Evolutionary conservation across 2,888 invertebrate species (phyloP).

Genomic region (Ametastegia equiseti): DNA sequence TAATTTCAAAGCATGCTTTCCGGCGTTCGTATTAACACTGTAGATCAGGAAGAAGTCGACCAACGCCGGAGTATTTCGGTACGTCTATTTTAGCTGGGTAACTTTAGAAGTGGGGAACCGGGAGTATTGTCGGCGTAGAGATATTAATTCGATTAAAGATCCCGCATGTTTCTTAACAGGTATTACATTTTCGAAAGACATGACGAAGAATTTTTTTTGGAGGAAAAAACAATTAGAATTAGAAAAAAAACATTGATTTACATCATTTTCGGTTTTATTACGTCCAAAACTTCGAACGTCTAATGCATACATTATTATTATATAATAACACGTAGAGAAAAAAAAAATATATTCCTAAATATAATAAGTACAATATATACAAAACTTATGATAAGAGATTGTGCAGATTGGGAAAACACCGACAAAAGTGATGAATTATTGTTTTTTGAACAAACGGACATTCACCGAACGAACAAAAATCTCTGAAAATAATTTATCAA

Average conservation of each 20-base stretch:
- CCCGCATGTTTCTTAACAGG: not conserved
- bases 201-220: not conserved
- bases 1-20: constrained; percentile 30
- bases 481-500: not conserved
- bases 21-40: constrained; percentile 30
- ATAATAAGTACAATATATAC: constrained; percentile 63
- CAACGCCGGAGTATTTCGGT: constrained; percentile 53
- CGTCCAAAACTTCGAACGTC: not conserved
- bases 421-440: not conserved
- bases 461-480: not conserved
- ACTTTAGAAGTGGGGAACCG: constrained; percentile 25
- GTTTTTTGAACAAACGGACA: not conserved
- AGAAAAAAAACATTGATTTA: not conserved
- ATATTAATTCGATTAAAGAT: not conserved
- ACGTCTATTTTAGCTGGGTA: constrained; percentile 55
- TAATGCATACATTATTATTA: not conserved
- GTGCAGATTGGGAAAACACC: constrained; percentile 33
- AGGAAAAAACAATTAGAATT: not conserved
- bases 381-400: constrained; percentile 55
- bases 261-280: constrained; percentile 4
- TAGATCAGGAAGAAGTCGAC: not conserved
- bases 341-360: constrained; percentile 1
- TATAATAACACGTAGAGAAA: not conserved
- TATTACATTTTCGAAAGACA: not conserved
- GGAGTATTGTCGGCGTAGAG: not conserved